phyloP scores from a whole-genome alignment of 2,113 vertebrate species.

The Melanerpes aurifrons region DNA sequence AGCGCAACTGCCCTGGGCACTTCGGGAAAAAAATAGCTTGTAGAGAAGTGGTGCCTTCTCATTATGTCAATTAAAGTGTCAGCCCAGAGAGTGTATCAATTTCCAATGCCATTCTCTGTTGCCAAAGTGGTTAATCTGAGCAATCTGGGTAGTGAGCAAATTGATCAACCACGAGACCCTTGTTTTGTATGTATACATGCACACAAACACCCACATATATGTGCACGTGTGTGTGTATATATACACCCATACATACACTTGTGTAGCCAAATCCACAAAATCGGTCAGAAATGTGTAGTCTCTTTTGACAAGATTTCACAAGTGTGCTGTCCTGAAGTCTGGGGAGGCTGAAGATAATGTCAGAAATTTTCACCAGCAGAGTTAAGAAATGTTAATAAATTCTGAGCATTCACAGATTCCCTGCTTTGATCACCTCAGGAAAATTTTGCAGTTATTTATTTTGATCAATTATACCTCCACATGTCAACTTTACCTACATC shows the following conservation, averaged over 20 bases:
- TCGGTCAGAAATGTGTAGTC: background rate
- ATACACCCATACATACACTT: rapidly evolving
- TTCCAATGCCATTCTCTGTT: rapidly evolving
- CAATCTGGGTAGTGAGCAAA: rapidly evolving
- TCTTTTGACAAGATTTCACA: background rate
- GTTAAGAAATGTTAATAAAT: background rate
- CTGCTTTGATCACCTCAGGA: background rate
- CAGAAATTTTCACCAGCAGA: background rate
- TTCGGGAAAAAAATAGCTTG: background rate
- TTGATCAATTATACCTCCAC: background rate
- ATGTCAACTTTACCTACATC: background rate
- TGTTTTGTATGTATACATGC: background rate
- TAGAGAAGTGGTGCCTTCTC: background rate
- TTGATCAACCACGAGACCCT: background rate
- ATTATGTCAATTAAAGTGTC: rapidly evolving
- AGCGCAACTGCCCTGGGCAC: background rate
- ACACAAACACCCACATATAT: no score
- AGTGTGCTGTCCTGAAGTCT: background rate
- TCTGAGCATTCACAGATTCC: background rate
- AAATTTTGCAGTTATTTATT: background rate
- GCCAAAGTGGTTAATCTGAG: background rate
- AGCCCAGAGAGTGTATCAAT: background rate
- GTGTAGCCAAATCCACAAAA: background rate
- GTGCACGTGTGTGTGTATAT: no score
- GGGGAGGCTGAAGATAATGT: background rate